A percentile compares a stretch with the other conserved stretches of the same genome.
These are phyloP conservation scores for Phaethon lepturus DNA, from an alignment of 2,113 vertebrate species.

Conservation along the genomic window DNA sequence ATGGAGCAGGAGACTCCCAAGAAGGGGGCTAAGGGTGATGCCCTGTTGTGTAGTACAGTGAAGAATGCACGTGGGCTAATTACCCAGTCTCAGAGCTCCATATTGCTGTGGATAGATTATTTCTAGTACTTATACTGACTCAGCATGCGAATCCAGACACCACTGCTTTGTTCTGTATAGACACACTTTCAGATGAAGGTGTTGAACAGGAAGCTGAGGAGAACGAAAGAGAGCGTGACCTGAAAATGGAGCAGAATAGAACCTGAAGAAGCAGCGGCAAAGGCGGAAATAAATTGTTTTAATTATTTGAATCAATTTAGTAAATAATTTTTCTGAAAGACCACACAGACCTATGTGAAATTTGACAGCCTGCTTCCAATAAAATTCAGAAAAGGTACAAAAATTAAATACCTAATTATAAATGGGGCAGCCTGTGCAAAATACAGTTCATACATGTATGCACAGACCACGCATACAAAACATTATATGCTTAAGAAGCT, in stretches of 20 bases:
- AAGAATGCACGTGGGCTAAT: background rate
- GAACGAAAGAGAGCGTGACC: background rate
- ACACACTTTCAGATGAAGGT: background rate
- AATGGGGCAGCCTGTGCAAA: background rate
- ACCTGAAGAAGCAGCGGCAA: background rate
- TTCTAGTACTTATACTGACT: background rate
- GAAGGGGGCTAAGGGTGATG: background rate
- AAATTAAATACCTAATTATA: background rate
- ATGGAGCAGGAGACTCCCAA: background rate
- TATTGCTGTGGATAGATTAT: background rate
- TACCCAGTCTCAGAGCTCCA: background rate
- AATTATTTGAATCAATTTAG: background rate
- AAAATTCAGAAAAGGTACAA: background rate
- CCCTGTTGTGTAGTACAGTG: fast-evolving
- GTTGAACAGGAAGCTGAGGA: background rate
- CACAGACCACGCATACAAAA: background rate
- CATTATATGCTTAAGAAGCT: background rate
- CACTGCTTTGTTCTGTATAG: background rate
- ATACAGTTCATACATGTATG: background rate
- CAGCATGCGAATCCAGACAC: background rate
- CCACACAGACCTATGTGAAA: background rate
- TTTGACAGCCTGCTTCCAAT: background rate
- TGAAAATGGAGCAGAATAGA: background rate
- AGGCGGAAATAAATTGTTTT: background rate
- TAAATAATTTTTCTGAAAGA: background rate